Base-by-base conservation (phyloP, 2,113 vertebrate species). In the Rhynchomys soricoides region DNA sequence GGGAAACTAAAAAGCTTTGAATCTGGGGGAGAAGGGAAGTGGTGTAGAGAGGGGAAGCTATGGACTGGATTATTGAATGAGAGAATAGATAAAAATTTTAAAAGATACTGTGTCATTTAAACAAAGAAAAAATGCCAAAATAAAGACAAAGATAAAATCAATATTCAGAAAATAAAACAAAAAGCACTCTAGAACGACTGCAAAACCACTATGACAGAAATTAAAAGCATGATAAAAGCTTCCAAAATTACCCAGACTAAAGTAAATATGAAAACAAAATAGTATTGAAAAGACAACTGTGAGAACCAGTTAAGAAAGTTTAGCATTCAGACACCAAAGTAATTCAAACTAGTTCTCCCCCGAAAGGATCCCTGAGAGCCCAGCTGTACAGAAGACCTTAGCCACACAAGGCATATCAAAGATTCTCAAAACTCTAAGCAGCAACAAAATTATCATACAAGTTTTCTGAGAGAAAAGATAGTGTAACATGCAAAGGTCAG, bases 151-250 rank as follows among this genome's bases (percentile, higher is more conserved):
- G 43, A 37, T 45, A 64, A 82, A 81, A 66, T 82, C 21, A 88
- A 50, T 37, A 81, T 57, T 71, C 45, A 86, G 73, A 79, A 92
- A 92, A 94, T 34, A 86, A 94, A 77, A 59, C 37, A 89, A 71
- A 55, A 83, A 96, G 19, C 17, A 77, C 15, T 81, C 40, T 52
- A 64, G 9, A 85, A 91, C 81, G 16, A 82, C 15, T 57, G 70
- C 57, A 66, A 55, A 70, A 89, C 8, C 22, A 50, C 50, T 74
- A 7, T 73, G n/a, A 7, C 40, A 89, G 15, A 86, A 85, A 81
- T 57, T 71, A 37, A 87, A 90, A 95, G 64, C 10, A 7, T 19
- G 52, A 89, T 21, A 68, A 86, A 92, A 68, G 7, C 66, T 88
- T 81, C 13, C 77, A 96, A 78, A 91, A 64, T 89, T 40, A 88